A percentile compares a stretch with the other conserved stretches of the same genome.
phyloP scores from a whole-genome alignment of 2,797 vertebrate genomes.

The Loris lydekkerianus region DNA sequence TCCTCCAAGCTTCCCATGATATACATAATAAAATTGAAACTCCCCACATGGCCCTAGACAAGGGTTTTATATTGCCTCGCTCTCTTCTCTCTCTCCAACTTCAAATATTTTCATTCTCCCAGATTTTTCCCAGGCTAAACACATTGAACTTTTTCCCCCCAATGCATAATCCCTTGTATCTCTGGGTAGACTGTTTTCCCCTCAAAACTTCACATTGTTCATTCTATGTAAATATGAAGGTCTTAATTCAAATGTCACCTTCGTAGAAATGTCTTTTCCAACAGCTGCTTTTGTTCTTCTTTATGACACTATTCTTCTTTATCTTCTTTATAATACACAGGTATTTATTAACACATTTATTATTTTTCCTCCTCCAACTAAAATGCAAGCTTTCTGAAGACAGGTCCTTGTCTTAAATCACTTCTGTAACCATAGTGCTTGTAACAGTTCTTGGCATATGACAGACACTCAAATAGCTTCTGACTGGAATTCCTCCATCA shows the following conservation, averaged over 20 bases:
- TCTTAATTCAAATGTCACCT: not conserved
- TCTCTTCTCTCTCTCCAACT: not conserved
- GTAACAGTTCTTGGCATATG: not conserved
- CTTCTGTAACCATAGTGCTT: not conserved
- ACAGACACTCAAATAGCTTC: not conserved
- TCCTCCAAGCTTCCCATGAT: not conserved
- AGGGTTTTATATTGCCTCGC: not conserved
- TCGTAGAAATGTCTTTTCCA: not conserved
- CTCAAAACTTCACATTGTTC: not conserved
- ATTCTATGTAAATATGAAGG: not conserved
- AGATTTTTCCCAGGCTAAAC: not conserved
- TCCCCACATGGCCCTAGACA: not conserved
- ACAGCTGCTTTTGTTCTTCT: not conserved
- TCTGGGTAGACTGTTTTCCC: not conserved
- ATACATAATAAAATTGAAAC: not conserved
- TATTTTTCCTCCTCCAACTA: not conserved
- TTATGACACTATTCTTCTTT: not conserved
- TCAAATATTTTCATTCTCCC: not conserved
- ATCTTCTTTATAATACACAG: not conserved
- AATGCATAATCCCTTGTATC: not conserved
- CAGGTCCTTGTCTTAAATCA: not conserved
- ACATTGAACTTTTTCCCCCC: no score
- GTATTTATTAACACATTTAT: not conserved
- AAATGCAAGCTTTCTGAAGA: slow-evolving; percentile 4
- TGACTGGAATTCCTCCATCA: not conserved